Evolutionary conservation across 2,113 vertebrate genomes (phyloP).

Genomic region (Salvelinus alpinus): DNA sequence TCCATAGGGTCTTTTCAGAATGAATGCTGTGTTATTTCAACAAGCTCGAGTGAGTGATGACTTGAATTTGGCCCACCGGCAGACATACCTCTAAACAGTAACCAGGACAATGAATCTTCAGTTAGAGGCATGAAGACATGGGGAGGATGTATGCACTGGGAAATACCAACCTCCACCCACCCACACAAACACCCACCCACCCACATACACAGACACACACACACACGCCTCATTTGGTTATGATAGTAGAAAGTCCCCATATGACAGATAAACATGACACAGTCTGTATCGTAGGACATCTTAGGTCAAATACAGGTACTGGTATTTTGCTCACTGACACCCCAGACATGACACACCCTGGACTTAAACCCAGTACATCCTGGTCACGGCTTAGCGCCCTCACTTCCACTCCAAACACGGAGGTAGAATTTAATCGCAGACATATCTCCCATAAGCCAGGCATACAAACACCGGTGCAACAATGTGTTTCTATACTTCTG

Average conservation of each 20-base stretch:
- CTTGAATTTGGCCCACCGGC: slow-evolving; percentile 61
- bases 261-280: slow-evolving; percentile 18
- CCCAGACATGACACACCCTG: slow-evolving; percentile 39
- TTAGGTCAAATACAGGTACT: slow-evolving; percentile 58
- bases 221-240: too few relatives aligned
- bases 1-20: slow-evolving; percentile 45
- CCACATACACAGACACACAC: slow-evolving; percentile 37
- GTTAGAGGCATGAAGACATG: slow-evolving; percentile 60
- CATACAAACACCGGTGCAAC: slow-evolving; percentile 48
- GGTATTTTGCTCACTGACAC: slow-evolving; percentile 40
- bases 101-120: slow-evolving; percentile 60
- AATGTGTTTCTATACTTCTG: slow-evolving; percentile 52
- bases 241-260: slow-evolving; percentile 51
- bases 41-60: slow-evolving; percentile 60
- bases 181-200: neutral
- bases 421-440: slow-evolving; percentile 21
- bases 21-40: slow-evolving; percentile 53
- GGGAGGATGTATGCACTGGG: slow-evolving; percentile 51
- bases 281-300: slow-evolving; percentile 29
- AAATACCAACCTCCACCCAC: slow-evolving; percentile 6
- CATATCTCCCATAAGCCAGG: slow-evolving; percentile 27
- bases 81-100: slow-evolving; percentile 70
- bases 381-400: slow-evolving; percentile 35
- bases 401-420: slow-evolving; percentile 38
- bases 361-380: slow-evolving; percentile 43